Conservation (phyloP, 1,140 invertebrate genomes). For the Rhopalosiphum maidis region DNA sequence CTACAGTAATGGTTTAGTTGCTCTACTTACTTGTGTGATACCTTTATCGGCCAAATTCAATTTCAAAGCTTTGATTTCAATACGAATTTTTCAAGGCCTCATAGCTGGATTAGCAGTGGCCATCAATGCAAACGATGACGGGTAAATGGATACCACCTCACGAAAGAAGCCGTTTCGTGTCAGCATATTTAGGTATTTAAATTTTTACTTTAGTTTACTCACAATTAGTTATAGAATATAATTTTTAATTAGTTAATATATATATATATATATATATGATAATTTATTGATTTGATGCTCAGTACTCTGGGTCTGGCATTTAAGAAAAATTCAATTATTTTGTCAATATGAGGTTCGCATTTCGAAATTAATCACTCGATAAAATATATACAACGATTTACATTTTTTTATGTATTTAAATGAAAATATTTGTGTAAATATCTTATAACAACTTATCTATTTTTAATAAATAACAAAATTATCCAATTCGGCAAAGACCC, state of each 20-base stretch:
- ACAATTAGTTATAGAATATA: background rate
- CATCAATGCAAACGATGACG: slow-evolving; percentile 82
- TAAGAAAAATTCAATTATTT: background rate
- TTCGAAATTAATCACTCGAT: background rate
- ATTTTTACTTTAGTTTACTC: background rate
- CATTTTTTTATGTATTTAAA: background rate
- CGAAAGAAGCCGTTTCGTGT: slow-evolving; percentile 78
- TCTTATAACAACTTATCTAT: background rate
- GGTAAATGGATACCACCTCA: slow-evolving; percentile 83
- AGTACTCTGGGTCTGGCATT: background rate
- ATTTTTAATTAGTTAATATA: background rate
- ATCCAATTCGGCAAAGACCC: background rate
- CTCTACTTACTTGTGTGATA: slow-evolving; percentile 74
- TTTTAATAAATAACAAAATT: background rate
- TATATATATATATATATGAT: background rate
- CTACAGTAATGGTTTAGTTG: slow-evolving; percentile 71
- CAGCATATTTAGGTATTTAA: slow-evolving; percentile 69
- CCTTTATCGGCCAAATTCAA: slow-evolving; percentile 71
- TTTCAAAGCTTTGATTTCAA: slow-evolving; percentile 69
- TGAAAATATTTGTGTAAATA: background rate
- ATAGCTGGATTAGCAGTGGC: slow-evolving; percentile 78
- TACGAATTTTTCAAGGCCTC: slow-evolving; percentile 76
- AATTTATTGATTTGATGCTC: background rate
- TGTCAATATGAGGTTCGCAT: background rate
- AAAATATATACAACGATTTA: no score